Base-by-base conservation (phyloP, 2,888 invertebrate species). In the Drosophila rellima region DNA sequence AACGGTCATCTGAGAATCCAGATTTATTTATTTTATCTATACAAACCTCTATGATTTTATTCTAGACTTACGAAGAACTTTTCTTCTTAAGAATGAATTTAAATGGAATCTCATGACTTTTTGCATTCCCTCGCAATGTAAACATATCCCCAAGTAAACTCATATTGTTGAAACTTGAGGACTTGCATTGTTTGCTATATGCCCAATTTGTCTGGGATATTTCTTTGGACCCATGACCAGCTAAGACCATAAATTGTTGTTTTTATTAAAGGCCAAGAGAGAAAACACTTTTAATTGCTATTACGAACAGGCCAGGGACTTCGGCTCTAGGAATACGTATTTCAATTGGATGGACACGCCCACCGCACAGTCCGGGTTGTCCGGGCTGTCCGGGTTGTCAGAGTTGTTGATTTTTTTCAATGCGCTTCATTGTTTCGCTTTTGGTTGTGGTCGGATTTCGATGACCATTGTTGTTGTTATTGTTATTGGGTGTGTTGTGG, bases 341-440 rank as follows among this genome's bases (percentile, higher is more conserved):
- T 54, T 40, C 42, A 55, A 51, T 51, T 63, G 40, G 23, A 23
- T 2, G 18, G 40, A 29, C 60, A 65, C 60, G 68, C 54, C 57
- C 26, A 42, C 39, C 35, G 48, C 29, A 26, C 29, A 52, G 60
- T 64, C 48, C 48, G 40, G 39, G 54, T 57, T 65, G 62, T 56
- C 42, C 48, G 40, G 39, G 54, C 54, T 65, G 62, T 56, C 42
- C 3, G 42, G 20, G 33, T 48, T 55, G 59, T 66, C 52, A 55
- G 37, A 48, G 62, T 52, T 67, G 64, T 55, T 77, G 62, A 71
- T 52, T 80, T 66, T 72, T 64, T 71, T 45, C 76, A 57, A 55
- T 52, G 70, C 60, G 45, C 71, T 79, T 69, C 74, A 80, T 82
- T 85, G 82, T 82, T 82, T 82, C 76, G 59, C 70, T 69, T 75